Evolutionary conservation across 2,888 invertebrate species (phyloP).

Genomic region (Sphaerophoria taeniata): DNA sequence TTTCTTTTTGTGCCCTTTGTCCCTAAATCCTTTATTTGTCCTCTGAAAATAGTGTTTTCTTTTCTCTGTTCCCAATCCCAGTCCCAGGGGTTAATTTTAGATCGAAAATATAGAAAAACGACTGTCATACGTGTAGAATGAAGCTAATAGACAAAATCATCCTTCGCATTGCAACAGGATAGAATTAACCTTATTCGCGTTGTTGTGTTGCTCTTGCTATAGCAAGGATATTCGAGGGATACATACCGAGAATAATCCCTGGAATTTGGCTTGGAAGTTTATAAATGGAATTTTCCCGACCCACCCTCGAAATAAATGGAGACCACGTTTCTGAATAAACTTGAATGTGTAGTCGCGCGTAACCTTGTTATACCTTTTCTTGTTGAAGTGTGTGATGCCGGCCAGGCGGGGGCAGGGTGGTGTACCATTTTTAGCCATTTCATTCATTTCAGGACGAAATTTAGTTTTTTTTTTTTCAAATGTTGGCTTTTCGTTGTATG

Average conservation of each 20-base stretch:
- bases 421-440: constrained; percentile 32
- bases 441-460: constrained; percentile 4
- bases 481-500: constrained; percentile 15
- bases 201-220: too few relatives aligned
- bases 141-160: constrained; percentile 18
- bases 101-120: constrained; percentile 3
- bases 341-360: constrained; percentile 28
- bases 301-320: constrained; percentile 39
- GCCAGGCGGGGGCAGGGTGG: too few relatives aligned
- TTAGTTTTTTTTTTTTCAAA: background rate
- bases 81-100: constrained; percentile 38
- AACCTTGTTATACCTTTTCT: constrained; percentile 17
- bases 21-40: constrained; percentile 13
- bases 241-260: constrained; percentile 8
- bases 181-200: background rate
- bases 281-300: constrained; percentile 67
- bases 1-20: background rate
- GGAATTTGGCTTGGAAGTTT: constrained; percentile 50
- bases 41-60: constrained; percentile 1
- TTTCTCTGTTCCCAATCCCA: too few relatives aligned
- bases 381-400: too few relatives aligned
- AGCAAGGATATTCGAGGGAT: background rate
- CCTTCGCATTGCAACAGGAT: constrained; percentile 21
- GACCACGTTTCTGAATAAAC: constrained; percentile 7
- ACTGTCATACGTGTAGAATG: constrained; percentile 19